Base-by-base conservation (phyloP, 2,113 vertebrate genomes). In the Himantopus leucocephalus region DNA sequence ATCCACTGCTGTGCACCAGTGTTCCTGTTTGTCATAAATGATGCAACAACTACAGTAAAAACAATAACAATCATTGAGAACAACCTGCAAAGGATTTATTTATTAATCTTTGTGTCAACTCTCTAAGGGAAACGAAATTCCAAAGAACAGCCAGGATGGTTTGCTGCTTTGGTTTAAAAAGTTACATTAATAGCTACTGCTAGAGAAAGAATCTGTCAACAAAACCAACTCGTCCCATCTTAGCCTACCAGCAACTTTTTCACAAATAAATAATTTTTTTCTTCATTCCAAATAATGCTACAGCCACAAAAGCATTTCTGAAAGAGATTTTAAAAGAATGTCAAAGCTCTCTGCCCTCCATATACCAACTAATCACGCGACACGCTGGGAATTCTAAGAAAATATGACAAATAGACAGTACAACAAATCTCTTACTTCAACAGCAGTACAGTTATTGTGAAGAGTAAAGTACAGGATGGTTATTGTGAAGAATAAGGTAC, bases 401-500 rank as follows among this genome's bases (percentile, higher is more conserved):
- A 68, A 55, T 5, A 4, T 0, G 32, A 21, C 21, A 50, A 45
- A 55, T 0, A 10, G 37, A 9, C 0, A 55, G 10, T 5, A 43
- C 26, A 55, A 56, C 12, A n/a, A 32, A 41, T 11, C 20, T 17
- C 12, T 3, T n/a, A 10, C 67, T 52, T 55, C 53, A n/a, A 52
- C 52, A 32, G 70, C 60, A 58, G 48, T 2, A 32, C 2, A 59
- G 39, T 7, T 35, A 10, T 4, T 23, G 58, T 35, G n/a, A 24
- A 16, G 58, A 60, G 16, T 10, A 60, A 60, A n/a, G 58, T 10
- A 16, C n/a, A 60, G 58, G 22, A 23, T 5, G 39, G 43, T 15
- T 52, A 37, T 4, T 15, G 6, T 6, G 10, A 70, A 34, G 53
- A 64, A 15, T 8, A 23, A 37, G 20, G 9, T 5, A 37, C 5